phyloP scores from a whole-genome alignment of 2,888 invertebrate genomes.

The Clostera curtula region DNA sequence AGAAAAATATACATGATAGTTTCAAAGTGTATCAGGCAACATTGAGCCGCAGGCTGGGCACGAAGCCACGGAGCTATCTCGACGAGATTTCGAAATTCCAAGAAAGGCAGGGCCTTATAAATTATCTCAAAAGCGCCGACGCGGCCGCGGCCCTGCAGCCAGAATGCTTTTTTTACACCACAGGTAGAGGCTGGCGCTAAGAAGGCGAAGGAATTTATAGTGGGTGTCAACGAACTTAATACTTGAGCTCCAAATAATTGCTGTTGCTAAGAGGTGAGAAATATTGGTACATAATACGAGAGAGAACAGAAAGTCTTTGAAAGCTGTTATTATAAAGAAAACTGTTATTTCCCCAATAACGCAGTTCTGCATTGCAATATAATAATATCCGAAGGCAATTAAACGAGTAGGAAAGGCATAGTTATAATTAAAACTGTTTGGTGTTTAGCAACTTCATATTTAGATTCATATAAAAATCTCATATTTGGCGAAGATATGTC shows the following conservation, averaged over 20 bases:
- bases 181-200: slow-evolving; percentile 71
- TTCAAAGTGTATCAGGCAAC: too few relatives aligned
- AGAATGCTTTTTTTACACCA: slow-evolving; percentile 69
- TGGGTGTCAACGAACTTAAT: slow-evolving; percentile 32
- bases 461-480: too few relatives aligned
- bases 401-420: too few relatives aligned
- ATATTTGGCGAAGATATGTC: too few relatives aligned
- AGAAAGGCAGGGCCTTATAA: slow-evolving; percentile 73
- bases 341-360: too few relatives aligned
- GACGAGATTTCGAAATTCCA: slow-evolving; percentile 71
- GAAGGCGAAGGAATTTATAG: slow-evolving; percentile 67
- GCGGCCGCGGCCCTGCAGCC: slow-evolving; percentile 66
- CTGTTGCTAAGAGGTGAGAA: neutral
- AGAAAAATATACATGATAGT: too few relatives aligned
- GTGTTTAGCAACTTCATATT: too few relatives aligned
- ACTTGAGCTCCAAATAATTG: slow-evolving; percentile 19
- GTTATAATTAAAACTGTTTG: too few relatives aligned
- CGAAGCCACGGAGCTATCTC: slow-evolving; percentile 58
- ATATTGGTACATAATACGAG: neutral
- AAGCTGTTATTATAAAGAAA: slow-evolving; percentile 13
- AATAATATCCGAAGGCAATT: too few relatives aligned
- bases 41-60: slow-evolving; percentile 47
- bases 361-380: too few relatives aligned
- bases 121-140: slow-evolving; percentile 75
- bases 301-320: slow-evolving; percentile 20